Evolutionary conservation across 1,140 invertebrate genomes (phyloP).

Genomic region (Leptinotarsa defecta): DNA sequence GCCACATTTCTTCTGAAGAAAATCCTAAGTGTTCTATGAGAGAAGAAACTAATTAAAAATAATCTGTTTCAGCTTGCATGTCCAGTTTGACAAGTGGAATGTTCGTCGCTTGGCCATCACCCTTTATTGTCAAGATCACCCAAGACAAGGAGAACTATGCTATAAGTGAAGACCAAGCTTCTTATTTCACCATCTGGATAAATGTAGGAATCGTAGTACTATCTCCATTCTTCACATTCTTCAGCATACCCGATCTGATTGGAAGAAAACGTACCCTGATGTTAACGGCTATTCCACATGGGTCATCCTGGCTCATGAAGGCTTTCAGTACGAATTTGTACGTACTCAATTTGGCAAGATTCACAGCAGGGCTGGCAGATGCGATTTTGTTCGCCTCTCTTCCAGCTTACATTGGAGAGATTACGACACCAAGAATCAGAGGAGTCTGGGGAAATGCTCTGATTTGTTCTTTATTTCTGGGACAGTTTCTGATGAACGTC

Average conservation of each 20-base stretch:
- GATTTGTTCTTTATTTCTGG: conserved; percentile 58
- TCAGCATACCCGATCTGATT: conserved; percentile 41
- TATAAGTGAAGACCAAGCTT: conserved; percentile 29
- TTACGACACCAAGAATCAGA: conserved; percentile 44
- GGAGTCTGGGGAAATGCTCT: conserved; percentile 54
- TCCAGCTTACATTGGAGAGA: conserved; percentile 45
- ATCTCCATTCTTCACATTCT: neutral
- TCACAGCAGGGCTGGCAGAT: conserved; percentile 42
- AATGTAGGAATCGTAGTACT: neutral
- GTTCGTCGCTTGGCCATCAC: conserved; percentile 31
- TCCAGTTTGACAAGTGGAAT: neutral
- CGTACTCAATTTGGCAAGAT: conserved; percentile 53
- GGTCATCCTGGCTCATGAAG: conserved; percentile 22
- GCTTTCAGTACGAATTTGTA: conserved; percentile 28
- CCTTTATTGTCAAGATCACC: conserved; percentile 18
- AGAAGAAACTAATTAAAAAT: neutral
- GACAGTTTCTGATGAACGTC: conserved; percentile 56
- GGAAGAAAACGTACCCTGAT: conserved; percentile 35
- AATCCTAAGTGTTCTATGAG: no score
- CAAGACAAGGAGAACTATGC: conserved; percentile 24
- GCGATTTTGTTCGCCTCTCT: conserved; percentile 38
- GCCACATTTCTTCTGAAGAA: no score
- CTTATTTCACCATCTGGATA: neutral
- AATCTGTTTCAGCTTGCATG: conserved; percentile 7
- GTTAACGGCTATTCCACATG: conserved; percentile 24